Evolutionary conservation across 2,113 vertebrate species (phyloP).

Genomic region (Colossoma macropomum): DNA sequence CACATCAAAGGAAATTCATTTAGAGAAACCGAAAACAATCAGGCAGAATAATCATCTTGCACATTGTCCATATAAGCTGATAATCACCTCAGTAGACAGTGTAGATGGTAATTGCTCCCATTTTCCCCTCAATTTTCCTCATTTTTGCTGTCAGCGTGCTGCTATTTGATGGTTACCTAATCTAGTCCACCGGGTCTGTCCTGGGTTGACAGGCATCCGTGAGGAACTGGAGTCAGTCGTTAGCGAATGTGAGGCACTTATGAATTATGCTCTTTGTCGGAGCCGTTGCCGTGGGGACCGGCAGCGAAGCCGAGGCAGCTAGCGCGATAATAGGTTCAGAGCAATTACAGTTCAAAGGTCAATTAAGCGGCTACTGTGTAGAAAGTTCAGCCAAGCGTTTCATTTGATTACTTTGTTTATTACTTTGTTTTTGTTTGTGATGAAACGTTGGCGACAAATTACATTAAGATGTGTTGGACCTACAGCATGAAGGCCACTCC

Average conservation of each 20-base stretch:
- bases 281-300: slow-evolving; percentile 22
- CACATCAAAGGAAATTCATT: too few relatives aligned
- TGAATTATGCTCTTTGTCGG: slow-evolving; percentile 75
- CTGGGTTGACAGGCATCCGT: slow-evolving; percentile 47
- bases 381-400: slow-evolving; percentile 7
- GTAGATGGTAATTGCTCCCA: background rate
- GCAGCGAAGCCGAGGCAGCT: slow-evolving; percentile 1
- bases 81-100: background rate
- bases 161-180: slow-evolving; percentile 18
- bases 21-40: too few relatives aligned
- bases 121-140: background rate
- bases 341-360: slow-evolving; percentile 66
- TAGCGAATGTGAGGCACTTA: slow-evolving; percentile 63
- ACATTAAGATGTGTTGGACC: background rate
- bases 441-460: background rate
- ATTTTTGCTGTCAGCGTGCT: background rate
- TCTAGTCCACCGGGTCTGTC: slow-evolving; percentile 21
- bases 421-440: background rate
- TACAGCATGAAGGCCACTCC: too few relatives aligned
- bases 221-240: slow-evolving; percentile 62
- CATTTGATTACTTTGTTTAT: background rate
- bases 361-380: slow-evolving; percentile 12
- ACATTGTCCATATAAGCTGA: too few relatives aligned
- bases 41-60: too few relatives aligned
- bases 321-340: background rate